Evolutionary conservation across 1,140 invertebrate genomes (phyloP).

Genomic region (Drosophila nannoptera): DNA sequence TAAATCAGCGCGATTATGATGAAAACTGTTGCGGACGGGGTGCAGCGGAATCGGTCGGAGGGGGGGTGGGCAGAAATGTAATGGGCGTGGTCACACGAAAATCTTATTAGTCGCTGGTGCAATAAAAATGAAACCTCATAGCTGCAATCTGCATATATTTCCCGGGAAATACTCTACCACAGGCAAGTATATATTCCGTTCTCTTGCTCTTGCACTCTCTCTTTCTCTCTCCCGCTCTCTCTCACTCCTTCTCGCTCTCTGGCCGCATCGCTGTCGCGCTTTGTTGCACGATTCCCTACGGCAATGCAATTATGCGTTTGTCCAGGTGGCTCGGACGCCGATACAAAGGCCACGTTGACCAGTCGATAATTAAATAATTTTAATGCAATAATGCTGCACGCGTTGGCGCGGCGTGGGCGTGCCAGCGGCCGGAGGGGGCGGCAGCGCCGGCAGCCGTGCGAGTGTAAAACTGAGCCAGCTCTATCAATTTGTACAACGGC

Average conservation of each 20-base stretch:
- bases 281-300: constrained; percentile 13
- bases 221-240: background rate
- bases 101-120: constrained; percentile 41
- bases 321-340: constrained; percentile 23
- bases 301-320: constrained; percentile 44
- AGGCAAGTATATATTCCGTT: constrained; percentile 2
- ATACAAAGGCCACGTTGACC: constrained; percentile 40
- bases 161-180: constrained; percentile 19
- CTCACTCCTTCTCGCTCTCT: constrained; percentile 1
- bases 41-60: no score
- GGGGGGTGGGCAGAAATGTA: background rate
- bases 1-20: constrained; percentile 46
- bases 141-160: constrained; percentile 44
- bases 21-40: constrained; percentile 7
- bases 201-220: background rate
- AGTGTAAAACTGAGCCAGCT: constrained; percentile 38
- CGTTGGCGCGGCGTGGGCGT: background rate
- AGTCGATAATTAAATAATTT: constrained; percentile 57
- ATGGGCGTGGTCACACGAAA: constrained; percentile 11
- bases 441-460: no score
- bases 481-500: constrained; percentile 72
- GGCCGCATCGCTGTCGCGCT: background rate
- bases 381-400: constrained; percentile 51
- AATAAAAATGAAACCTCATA: constrained; percentile 45
- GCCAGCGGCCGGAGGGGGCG: background rate